Base-by-base conservation (phyloP, 64 coral and sea anemone genomes). In the Stichodactyla mertensii region DNA sequence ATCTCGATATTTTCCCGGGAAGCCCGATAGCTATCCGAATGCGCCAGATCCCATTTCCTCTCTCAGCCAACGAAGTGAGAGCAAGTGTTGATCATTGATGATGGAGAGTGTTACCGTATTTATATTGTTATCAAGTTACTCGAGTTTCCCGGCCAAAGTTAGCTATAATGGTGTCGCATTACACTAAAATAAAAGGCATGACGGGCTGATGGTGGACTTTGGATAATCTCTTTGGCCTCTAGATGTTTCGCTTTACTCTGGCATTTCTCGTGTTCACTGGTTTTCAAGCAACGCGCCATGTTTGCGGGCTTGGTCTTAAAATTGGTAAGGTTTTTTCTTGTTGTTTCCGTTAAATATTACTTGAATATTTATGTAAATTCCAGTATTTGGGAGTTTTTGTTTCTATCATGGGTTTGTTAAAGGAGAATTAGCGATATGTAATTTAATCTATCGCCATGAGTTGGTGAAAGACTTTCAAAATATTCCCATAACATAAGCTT, bases 181-280 rank as follows among this genome's bases (percentile, higher is more conserved):
- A 5, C 2, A n/a, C 22, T 23, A 2, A 14, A 26, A 74, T 74
- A 23, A 74, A 26, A 74, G 10, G 11, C 26, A 74, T 74, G 69
- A 31, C 24, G 69, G 69, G 69, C 12, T 74, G 27, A 74, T 9
- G 69, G n/a, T 10, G 7, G 12, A 13, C 1, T 74, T 31, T 9
- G 5, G 27, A 27, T 74, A 74, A 1, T 9, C 36, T 19, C 9
- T 52, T 7, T 81, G 78, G 53, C 19, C 78, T 81, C 53, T 81
- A 81, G 52, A 81, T 81, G 78, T 81, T 81, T 81, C 78, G 78
- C 54, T 54, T 53, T 14, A 53, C 54, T 18, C 78, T 81, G 78
- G 78, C 52, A 4, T 81, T 81, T 11, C 78, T 81, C 53, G 78
- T 81, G 78, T 53, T 52, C 14, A 53, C 78, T 53, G 36, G 51